Evolutionary conservation across 2,113 vertebrate species (phyloP), one percentile per base, ranked within the genome.

Genomic region (Tiliqua scincoides): DNA sequence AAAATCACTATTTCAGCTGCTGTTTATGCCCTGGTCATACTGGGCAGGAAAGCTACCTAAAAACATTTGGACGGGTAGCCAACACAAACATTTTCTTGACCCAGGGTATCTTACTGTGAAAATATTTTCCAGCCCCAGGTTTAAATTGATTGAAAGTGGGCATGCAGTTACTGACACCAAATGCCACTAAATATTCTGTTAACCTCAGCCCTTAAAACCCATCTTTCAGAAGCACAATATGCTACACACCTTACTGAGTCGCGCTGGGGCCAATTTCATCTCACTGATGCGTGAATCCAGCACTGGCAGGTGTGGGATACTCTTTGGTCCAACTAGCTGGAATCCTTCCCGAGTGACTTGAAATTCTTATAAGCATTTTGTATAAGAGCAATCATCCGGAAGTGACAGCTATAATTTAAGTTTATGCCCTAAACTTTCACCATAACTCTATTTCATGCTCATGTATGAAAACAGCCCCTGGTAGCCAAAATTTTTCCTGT

Each of bases 241-340:
- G 85, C 87, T 89, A 73, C 0, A 0, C 85, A 0, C 3, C 89
- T 88, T 90, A 84, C 71, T 35, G 1, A 7, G 0, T 0, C 75
- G 88, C 83, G 70, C 92, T 93, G 92, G 93, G 94, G 91, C 89
- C 81, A 88, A 48, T 91, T 94, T 92, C 93, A 91, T 87, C 71
- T 75, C 77, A 62, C 87, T 84, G 91, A 92, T 90, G 93, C 87
- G 43, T 0, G 88, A 90, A 89, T 85, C 89, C 89, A 59, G n/a
- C 27, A 81, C 78, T 86, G 85, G 85, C 85, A 81, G 83, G 84
- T 83, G 91, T 86, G 85, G 89, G 92, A 91, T 93, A 85, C 86
- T 92, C 84, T 75, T 43, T 17, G 91, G 92, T 87, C 89, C 88
- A 91, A 94, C 91, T 90, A 79, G 35, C 87, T 94, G 94, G 94